A percentile compares a stretch with the other conserved stretches of the same genome.
Conservation (phyloP, 2,113 vertebrate genomes). For the Octodon degus region DNA sequence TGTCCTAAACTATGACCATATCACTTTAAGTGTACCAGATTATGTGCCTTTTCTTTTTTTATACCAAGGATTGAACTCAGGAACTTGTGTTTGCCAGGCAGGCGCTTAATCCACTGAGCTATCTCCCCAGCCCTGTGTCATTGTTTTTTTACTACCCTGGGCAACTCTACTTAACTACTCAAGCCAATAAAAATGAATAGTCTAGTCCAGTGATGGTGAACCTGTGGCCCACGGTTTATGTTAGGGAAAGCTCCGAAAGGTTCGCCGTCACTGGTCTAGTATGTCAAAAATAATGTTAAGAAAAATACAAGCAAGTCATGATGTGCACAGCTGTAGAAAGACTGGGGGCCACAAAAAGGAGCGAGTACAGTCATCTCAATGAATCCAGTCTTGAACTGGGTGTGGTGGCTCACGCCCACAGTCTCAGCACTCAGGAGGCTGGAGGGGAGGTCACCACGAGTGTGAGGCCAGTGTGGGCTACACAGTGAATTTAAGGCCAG, state of each 20-base stretch:
- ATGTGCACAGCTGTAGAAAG: background rate
- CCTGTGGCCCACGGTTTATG: background rate
- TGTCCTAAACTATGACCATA: background rate
- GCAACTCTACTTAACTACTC: background rate
- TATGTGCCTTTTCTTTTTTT: background rate
- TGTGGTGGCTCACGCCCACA: background rate
- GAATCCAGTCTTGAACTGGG: background rate
- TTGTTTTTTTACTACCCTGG: background rate
- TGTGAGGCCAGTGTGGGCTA: background rate
- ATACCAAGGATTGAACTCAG: no score
- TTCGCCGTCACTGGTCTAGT: background rate
- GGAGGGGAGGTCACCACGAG: background rate
- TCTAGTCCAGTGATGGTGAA: background rate
- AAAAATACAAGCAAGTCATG: background rate
- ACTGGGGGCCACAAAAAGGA: background rate
- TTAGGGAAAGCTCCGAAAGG: background rate
- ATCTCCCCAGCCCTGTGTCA: no score
- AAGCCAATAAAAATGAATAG: constrained; percentile 1
- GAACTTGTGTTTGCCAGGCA: no score
- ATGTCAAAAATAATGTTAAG: background rate
- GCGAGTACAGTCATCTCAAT: background rate
- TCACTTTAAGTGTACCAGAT: background rate
- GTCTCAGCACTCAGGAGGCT: background rate
- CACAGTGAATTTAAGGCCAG: background rate
- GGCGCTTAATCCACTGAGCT: no score